Base-by-base conservation (phyloP, 2,797 vertebrate species). In the Apogon hyalosoma region DNA sequence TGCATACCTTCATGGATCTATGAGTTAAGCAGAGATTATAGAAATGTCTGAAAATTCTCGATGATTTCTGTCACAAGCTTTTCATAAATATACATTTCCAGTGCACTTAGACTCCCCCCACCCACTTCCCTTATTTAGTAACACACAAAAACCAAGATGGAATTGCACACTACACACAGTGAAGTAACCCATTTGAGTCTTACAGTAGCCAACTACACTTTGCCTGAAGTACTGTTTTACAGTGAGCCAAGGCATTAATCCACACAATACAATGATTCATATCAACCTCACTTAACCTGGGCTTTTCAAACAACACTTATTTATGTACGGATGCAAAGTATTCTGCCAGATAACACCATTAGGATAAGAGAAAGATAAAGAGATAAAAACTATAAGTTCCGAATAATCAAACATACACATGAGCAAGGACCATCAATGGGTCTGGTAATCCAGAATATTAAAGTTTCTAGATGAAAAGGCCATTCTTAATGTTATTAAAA, bases 401-500 rank as follows among this genome's bases (percentile, higher is more conserved):
- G n/a, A 51, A 38, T 62, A 15, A 68, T 79, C 16, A 73, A 53
- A 43, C 18, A 62, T n/a, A 46, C 39, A 62, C 11, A 49, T 3
- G 16, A 43, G 28, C 16, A 42, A 74, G 62, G 60, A 38, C 65
- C 61, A 56, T 55, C 46, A 61, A 7, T 58, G 49, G 15, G n/a
- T 82, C 68, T 72, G 41, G 54, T 73, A 82, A 87, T 82, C 43
- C 73, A 72, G 49, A 84, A 79, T 83, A 86, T 69, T 76, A 63
- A 80, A 83, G 68, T 81, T 64, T 68, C 43, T 14, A 33, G 45
- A 86, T 80, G 71, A 85, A 92, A 88, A 82, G 69, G 67, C 53
- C 71, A 69, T 73, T 87, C 65, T 77, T 81, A 88, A 87, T 82
- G 73, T 91, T 85, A 91, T 88, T 89, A 86, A 88, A 87, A 82